Evolutionary conservation across 2,888 invertebrate genomes (phyloP), one percentile per base, ranked within the genome.

Genomic region (Melikaiella ostensackeni): DNA sequence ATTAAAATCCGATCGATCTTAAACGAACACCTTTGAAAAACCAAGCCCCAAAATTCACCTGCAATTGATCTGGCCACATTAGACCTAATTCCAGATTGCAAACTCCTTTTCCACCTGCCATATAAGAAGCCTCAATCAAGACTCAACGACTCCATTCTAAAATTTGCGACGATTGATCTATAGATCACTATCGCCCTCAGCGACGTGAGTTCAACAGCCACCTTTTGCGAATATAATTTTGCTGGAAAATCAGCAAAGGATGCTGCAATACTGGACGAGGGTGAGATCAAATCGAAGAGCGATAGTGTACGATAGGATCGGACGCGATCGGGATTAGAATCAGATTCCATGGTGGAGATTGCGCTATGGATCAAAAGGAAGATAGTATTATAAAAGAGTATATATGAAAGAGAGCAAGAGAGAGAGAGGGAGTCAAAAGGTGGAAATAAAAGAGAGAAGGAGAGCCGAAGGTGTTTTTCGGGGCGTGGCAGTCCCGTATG

Each of bases 401-500:
- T n/a, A n/a, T 64, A 24, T 64, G 77, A 57, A 38, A 77, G 78
- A 81, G 63, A 75, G 76, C 3, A 80, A 77, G 82, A 79, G 75
- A 46, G 38, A 66, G 73, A 81, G 19, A 46, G 38, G 75, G 35
- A 78, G 80, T 79, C 80, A 66, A 61, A 73, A 76, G 30, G 50
- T 50, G 50, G n/a, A 70, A 50, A 50, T 70, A 55, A 55, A 78
- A 83, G 81, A 77, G 84, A 85, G 82, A 84, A 86, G 80, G 84
- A 82, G 81, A 79, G 81, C 80, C 76, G 83, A 84, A 86, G 91
- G 91, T 91, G 91, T 91, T 91, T 90, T 91, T 91, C 88, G 89
- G 90, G 91, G 91, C 91, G 91, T 91, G 91, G 91, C 89, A 86
- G 88, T 86, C 85, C 87, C 89, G 89, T 87, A 87, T 91, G 91